phyloP scores from a whole-genome alignment of 2,113 vertebrate species.

The zebrafish (Danio rerio) region DNA sequence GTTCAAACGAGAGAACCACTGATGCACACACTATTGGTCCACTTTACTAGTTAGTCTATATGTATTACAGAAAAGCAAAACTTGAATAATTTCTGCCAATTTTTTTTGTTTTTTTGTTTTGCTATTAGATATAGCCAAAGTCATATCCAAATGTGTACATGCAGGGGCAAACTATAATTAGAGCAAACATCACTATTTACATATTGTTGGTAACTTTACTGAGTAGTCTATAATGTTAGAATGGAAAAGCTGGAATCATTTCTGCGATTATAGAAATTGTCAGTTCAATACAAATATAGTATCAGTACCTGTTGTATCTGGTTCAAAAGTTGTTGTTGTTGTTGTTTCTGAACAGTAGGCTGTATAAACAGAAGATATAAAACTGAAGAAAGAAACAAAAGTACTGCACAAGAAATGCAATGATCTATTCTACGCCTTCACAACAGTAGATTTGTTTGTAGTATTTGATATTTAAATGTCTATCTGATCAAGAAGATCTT shows the following conservation, averaged over 20 bases:
- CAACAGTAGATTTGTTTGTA: no score
- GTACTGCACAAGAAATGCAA: not conserved
- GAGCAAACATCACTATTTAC: slow-evolving; percentile 20
- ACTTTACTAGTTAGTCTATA: not conserved
- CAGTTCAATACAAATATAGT: not conserved
- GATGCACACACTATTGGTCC: slow-evolving; percentile 11
- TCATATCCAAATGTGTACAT: slow-evolving; percentile 57
- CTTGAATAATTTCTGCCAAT: not conserved
- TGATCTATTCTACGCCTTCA: not conserved
- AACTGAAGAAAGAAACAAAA: no score
- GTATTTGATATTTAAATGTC: no score
- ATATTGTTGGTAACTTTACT: no score
- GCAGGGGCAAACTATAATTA: slow-evolving; percentile 39
- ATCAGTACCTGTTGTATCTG: no score
- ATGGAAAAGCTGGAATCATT: not conserved
- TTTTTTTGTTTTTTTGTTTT: not conserved
- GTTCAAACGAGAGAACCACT: slow-evolving; percentile 48
- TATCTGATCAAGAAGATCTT: not conserved
- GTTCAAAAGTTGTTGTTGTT: no score
- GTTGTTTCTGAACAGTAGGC: no score
- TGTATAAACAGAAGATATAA: no score
- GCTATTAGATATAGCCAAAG: not conserved
- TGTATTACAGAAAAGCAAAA: not conserved
- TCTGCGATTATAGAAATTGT: not conserved
- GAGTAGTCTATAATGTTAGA: not conserved